These are phyloP conservation scores for Hippocampus guttulatus DNA, from an alignment of 2,113 vertebrate genomes.

Conservation along the genomic window DNA sequence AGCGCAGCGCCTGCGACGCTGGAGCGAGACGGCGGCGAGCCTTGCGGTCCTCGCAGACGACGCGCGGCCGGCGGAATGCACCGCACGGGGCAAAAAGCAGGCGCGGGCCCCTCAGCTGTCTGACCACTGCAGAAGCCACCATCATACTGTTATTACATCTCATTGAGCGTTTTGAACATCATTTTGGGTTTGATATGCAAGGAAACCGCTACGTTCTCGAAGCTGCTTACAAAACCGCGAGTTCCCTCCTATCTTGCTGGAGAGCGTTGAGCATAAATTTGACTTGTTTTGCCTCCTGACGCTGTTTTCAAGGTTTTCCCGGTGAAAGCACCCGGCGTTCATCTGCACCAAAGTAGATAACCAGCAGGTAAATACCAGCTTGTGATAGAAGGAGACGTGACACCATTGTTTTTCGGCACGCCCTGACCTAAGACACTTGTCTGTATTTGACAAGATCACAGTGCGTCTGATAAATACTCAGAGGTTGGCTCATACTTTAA, in stretches of 20 bases:
- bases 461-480: slow-evolving; percentile 31
- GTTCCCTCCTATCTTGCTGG: slow-evolving; percentile 31
- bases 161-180: slow-evolving; percentile 48
- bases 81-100: slow-evolving; percentile 42
- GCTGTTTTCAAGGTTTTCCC: slow-evolving; percentile 47
- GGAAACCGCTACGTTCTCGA: slow-evolving; percentile 35
- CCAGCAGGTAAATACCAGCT: slow-evolving; percentile 50
- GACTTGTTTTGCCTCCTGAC: slow-evolving; percentile 43
- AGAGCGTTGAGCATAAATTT: slow-evolving; percentile 40
- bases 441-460: slow-evolving; percentile 59
- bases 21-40: slow-evolving; percentile 58
- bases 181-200: slow-evolving; percentile 41
- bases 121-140: slow-evolving; percentile 55
- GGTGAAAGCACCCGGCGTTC: slow-evolving; percentile 29
- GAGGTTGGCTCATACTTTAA: slow-evolving; percentile 24
- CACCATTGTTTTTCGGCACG: slow-evolving; percentile 57
- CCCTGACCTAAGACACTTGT: slow-evolving; percentile 50
- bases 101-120: slow-evolving; percentile 48
- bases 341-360: slow-evolving; percentile 48
- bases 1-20: slow-evolving; percentile 45
- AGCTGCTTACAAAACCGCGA: slow-evolving; percentile 25
- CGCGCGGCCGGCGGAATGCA: slow-evolving; percentile 41
- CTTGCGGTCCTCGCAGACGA: slow-evolving; percentile 57
- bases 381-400: slow-evolving; percentile 50
- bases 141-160: slow-evolving; percentile 46